Evolutionary conservation across 2,797 vertebrate genomes (phyloP), one percentile per base, ranked within the genome.

Genomic region (Coranthus polyacanthus): DNA sequence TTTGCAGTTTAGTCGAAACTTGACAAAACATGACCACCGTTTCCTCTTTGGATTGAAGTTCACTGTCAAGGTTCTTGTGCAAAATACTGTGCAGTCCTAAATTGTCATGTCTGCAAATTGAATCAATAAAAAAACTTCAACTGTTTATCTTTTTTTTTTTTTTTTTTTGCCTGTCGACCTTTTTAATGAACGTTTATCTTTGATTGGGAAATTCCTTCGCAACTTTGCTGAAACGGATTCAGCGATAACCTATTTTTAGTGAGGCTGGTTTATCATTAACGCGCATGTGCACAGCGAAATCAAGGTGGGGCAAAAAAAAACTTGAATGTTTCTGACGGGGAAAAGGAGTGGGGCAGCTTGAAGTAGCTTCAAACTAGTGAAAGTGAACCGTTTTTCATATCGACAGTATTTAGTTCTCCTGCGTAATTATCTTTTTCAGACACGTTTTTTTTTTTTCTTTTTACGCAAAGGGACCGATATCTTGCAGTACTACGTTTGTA

Each of bases 221-320:
- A 32, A 18, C 34, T 55, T 36, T 10, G n/a, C 65, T 42, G 34
- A 64, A 66, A 34, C 16, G 12, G 13, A 51, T 22, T 8, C 4
- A 17, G 5, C 13, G 39, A 43, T 54, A 21, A 12, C 29, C 70
- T 79, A 67, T 83, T 84, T 85, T 80, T 86, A 82, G 70, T 37
- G 20, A 1, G 49, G 24, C 43, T 11, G 32, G 47, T 61, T 42
- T 12, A 12, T 12, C 51, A 15, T 38, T 5, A 73, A 20, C 49
- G 85, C 90, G 90, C 92, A 92, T 91, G 92, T 53, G 87, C 89
- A 32, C 0, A 72, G 59, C 13, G 24, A 60, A 81, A 85, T 54
- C 32, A 86, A 91, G 90, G 90, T 85, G 89, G 89, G 90, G 88
- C 86, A 83, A 86, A 66, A 61, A n/a, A 62, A 78, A 80, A 75